Base-by-base conservation (phyloP, 2,888 invertebrate species). In the Sarcophaga subvicina region DNA sequence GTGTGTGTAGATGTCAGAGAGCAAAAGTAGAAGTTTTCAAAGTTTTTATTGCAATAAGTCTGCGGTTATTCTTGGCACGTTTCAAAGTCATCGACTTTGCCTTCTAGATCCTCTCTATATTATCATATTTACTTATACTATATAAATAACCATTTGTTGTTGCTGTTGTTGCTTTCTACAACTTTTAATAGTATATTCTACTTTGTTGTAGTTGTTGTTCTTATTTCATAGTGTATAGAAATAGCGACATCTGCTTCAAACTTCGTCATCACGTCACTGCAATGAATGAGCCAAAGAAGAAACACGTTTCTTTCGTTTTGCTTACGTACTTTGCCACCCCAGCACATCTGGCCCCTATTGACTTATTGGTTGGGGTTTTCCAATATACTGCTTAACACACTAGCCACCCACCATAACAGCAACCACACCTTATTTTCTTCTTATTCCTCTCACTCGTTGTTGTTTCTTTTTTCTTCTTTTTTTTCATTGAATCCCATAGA, bases 11-110 rank as follows among this genome's bases (percentile, higher is more conserved):
- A 14, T 54, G 17, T 54, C 54, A 54, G 54, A 17, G 54, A 14
- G 54, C 54, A 54, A 54, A 54, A 22, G 62, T 20, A 54, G 62
- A n/a, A 80, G 79, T 73, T 75, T 25, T 70, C 70, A 64, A 14
- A 85, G 76, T 78, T 81, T 70, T 47, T 67, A 72, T 47, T 82
- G 72, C 76, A 85, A 79, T 82, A 85, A 85, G 78, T 85, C 78
- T 85, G 85, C 85, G 85, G 85, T 85, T 85, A 85, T 82, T 81
- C 85, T 85, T 85, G 85, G 85, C 85, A 85, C 85, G 85, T 85
- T 85, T 73, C 84, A 85, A 85, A 85, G 84, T 85, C 84, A 85
- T 72, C 84, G 84, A 85, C 84, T 80, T 85, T 67, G 78, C 72
- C 60, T 83, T 72, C 67, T 66, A 54, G 54, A 54, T 72, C 54